phyloP scores from a whole-genome alignment of 2,888 invertebrate species.

The Lamellibrachia satsuma region DNA sequence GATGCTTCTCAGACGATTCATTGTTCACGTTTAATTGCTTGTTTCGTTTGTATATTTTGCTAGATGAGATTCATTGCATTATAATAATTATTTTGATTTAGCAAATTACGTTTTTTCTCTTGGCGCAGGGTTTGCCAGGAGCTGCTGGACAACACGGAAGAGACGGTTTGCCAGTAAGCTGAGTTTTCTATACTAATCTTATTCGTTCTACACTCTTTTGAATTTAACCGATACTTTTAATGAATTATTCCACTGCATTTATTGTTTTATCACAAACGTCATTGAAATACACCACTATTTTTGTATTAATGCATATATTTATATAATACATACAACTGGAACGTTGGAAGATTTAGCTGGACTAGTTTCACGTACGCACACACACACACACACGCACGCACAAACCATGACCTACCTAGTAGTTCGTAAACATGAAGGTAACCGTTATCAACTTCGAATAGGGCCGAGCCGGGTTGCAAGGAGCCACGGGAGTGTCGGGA shows the following conservation, averaged over 20 bases:
- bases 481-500: not conserved
- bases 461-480: not conserved
- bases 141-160: not conserved
- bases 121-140: not conserved
- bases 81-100: not conserved
- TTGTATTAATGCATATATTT: too few species aligned
- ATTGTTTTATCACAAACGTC: not conserved
- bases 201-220: not conserved
- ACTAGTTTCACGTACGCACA: too few species aligned
- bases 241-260: not conserved
- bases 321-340: too few species aligned
- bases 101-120: not conserved
- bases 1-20: too few species aligned
- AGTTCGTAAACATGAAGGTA: not conserved
- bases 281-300: too few species aligned
- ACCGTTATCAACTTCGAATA: not conserved
- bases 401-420: not conserved
- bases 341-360: too few species aligned
- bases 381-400: not conserved
- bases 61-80: not conserved
- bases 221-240: not conserved
- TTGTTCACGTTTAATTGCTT: too few species aligned
- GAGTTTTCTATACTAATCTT: not conserved
- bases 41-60: too few species aligned
- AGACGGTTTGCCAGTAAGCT: slow-evolving; percentile 5